Evolutionary conservation across 2,113 vertebrate species (phyloP), one percentile per base, ranked within the genome.

Genomic region (Sarotherodon lohbergeri): DNA sequence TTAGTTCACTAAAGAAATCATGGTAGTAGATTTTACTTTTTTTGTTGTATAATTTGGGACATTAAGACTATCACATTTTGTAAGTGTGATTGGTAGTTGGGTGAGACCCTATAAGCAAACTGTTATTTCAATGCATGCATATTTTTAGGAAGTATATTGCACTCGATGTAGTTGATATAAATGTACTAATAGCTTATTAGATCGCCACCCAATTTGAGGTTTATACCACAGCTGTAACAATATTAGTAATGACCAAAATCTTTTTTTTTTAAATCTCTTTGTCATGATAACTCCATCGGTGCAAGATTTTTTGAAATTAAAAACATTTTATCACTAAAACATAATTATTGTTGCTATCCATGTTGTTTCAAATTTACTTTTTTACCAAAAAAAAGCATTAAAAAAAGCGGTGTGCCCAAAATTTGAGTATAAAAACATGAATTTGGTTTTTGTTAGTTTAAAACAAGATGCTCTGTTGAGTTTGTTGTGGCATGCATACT

Each of bases 251-350:
- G 1, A 73, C n/a, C 39, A 27, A 73, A 73, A 10, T 46, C 22
- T 7, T n/a, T 10, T 24, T 24, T 61, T 0, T 1, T 1, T 0
- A 1, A 1, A n/a, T 43, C 7, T 27, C 46, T 46, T 43, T 73
- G 66, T 46, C 9, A 17, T 46, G 13, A 27, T 46, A 27, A 43
- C 36, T 71, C 39, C n/a, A 24, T 43, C 0, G 2, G 39, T 71
- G 39, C 5, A 43, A 71, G 5, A 41, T 41, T 4, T 43, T 71
- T 43, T 1, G 0, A 66, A 24, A 43, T 43, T 2, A 12, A 43
- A 63, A 66, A 39, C 34, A 39, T 39, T 63, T 66, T n/a, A 10
- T 46, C 39, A 24, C 22, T 73, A 27, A 73, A 46, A 27, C 13
- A 27, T 71, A 27, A 71, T 71, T 43, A 71, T 73, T 73, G 11